phyloP scores from a whole-genome alignment of 2,113 vertebrate species.

The Danio rerio region GRCz12tu NC_133181.1:6395501-6396000 shows the following conservation, averaged over 20 bases:
- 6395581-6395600: neutral
- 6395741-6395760: slow-evolving; percentile 35
- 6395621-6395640: neutral
- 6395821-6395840: slow-evolving; percentile 30
- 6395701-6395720: slow-evolving; percentile 29
- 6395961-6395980: neutral
- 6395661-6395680: neutral
- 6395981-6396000: neutral
- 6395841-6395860: slow-evolving; percentile 34
- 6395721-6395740: slow-evolving; percentile 29
- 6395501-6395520: too few relatives aligned
- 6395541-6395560: too few relatives aligned
- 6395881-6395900: neutral
- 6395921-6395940: too few relatives aligned
- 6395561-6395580: too few relatives aligned
- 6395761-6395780: slow-evolving; percentile 43
- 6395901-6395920: neutral
- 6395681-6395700: slow-evolving; percentile 2
- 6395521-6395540: too few relatives aligned
- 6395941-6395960: too few relatives aligned
- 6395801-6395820: slow-evolving; percentile 49
- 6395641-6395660: neutral
- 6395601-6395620: neutral
- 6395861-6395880: neutral
- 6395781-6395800: slow-evolving; percentile 23